phyloP scores from a whole-genome alignment of 2,113 vertebrate genomes.

The Mustela lutreola region DNA sequence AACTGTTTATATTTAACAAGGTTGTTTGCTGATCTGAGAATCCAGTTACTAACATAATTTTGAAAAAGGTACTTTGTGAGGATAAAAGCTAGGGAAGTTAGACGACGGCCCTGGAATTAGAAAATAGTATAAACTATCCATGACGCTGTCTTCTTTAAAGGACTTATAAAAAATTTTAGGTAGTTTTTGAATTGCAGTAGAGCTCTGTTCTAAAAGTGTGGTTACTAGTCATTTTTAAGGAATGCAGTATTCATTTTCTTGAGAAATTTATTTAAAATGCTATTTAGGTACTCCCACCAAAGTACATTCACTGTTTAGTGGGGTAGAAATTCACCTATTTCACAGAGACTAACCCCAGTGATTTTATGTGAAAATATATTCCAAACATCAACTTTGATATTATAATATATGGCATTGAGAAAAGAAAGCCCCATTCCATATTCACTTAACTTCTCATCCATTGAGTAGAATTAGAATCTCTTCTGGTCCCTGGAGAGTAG shows the following conservation, averaged over 20 bases:
- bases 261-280: not conserved
- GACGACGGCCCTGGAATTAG: not conserved
- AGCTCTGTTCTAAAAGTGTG: not conserved
- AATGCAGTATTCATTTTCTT: conserved; percentile 21
- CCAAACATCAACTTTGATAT: not conserved
- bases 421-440: not conserved
- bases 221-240: conserved; percentile 13
- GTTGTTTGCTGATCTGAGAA: not conserved
- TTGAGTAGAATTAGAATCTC: not conserved
- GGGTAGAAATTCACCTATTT: not conserved
- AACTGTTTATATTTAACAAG: conserved; percentile 26
- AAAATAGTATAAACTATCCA: not conserved
- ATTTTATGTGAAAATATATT: conserved; percentile 8
- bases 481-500: not conserved
- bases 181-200: not conserved
- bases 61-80: not conserved
- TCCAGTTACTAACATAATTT: not conserved
- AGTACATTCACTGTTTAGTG: conserved; percentile 41
- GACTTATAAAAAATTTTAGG: not conserved
- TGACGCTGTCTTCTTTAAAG: not conserved
- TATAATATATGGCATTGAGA: not conserved
- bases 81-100: not conserved
- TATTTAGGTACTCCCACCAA: not conserved
- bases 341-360: conserved; percentile 12
- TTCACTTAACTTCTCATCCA: not conserved